Conservation (phyloP, 2,888 invertebrate genomes). For the Rhagophthalmus giganteus region DNA sequence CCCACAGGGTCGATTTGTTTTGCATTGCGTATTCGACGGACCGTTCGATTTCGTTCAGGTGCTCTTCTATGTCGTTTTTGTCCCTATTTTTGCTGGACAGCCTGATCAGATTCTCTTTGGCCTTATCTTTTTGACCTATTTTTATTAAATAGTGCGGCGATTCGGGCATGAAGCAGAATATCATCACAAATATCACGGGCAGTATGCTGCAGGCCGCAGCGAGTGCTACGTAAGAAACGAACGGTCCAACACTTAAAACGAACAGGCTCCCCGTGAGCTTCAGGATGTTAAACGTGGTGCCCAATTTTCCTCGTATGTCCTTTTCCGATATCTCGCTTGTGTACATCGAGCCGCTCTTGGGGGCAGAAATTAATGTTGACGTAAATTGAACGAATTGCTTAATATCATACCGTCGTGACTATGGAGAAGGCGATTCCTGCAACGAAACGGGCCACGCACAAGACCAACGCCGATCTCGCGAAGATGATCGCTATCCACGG, state of each 20-base stretch:
- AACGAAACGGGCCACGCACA: conserved; percentile 65
- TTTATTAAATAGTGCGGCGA: conserved; percentile 54
- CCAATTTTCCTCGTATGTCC: conserved; percentile 56
- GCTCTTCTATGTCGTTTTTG: conserved; percentile 45
- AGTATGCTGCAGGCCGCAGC: conserved; percentile 46
- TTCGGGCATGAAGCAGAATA: conserved; percentile 55
- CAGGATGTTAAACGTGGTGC: conserved; percentile 49
- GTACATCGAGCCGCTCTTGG: conserved; percentile 61
- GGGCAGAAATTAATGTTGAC: too few species aligned
- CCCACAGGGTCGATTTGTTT: conserved; percentile 46
- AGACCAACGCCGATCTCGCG: conserved; percentile 53
- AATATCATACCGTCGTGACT: conserved; percentile 36
- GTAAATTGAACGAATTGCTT: too few species aligned
- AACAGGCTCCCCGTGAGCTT: conserved; percentile 52
- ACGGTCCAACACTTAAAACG: conserved; percentile 51
- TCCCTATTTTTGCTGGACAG: conserved; percentile 18
- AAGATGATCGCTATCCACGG: conserved; percentile 56
- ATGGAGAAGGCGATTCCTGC: conserved; percentile 74
- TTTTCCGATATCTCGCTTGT: conserved; percentile 61
- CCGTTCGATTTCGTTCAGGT: conserved; percentile 38
- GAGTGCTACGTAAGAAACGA: conserved; percentile 49
- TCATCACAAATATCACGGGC: conserved; percentile 48
- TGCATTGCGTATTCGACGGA: conserved; percentile 47
- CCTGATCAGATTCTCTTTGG: conserved; percentile 43
- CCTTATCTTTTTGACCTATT: conserved; percentile 47